Base-by-base conservation (phyloP, 23 tunicate species). In the Ciona savignyi region DNA sequence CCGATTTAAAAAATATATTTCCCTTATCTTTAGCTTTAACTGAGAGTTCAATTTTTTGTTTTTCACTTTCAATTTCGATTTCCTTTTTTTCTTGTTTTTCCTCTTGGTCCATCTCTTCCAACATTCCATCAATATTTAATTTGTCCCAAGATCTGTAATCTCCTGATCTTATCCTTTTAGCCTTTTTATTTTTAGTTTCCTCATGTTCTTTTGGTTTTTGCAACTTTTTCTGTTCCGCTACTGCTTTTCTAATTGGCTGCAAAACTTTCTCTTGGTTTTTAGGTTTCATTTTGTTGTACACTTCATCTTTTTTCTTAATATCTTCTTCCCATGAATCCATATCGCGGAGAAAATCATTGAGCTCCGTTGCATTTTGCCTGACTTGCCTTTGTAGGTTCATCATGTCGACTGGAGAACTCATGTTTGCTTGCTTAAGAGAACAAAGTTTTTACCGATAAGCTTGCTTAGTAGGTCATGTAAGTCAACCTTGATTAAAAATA, bases 81-180 rank as follows among this genome's bases (percentile, higher is more conserved):
- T 80, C 85, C 29, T 51, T 65, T 34, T 84, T 62, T 2, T 63
- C 69, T 56, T 79, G 74, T 79, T 75, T 80, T 33, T 84, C 91
- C 27, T 91, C 84, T 1, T 49, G 77, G 72, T 91, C 97, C 31
- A 91, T 80, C 2, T 91, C 83, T 56, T 91, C 75, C 73, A 84
- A 20, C 91, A 91, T 84, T 84, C 76, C 49, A 25, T 80, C 84
- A 33, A 85, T 82, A 84, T 91, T 83, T 0, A 91, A 78, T 32
- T 84, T 84, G 23, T 91, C 97, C 97, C 97, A 91, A 11, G 83
- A 72, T 76, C 75, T 79, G 49, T 78, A 91, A 64, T 91, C 97
- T 30, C 73, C 75, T 0, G 91, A 84, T 71, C 71, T 84, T 22
- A 91, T 65, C 65, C 86, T 70, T 61, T 91, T 83, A 27, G 74